These are phyloP conservation scores for Anastatus disparis DNA, from an alignment of 1,140 invertebrate species.

Conservation along the genomic window DNA sequence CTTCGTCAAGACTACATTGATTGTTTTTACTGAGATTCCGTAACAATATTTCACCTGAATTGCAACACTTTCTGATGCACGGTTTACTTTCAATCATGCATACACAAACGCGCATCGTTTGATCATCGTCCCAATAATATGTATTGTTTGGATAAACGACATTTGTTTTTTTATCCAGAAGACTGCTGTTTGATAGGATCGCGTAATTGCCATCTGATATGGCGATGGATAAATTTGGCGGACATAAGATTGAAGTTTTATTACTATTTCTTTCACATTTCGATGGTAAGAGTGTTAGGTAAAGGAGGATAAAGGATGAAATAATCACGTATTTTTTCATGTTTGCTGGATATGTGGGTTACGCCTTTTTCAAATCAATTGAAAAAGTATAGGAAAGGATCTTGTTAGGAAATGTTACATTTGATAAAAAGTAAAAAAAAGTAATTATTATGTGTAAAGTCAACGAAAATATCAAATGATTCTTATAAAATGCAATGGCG, in stretches of 20 bases:
- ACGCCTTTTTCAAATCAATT: too few relatives aligned
- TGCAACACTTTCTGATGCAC: constrained; percentile 64
- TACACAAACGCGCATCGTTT: constrained; percentile 47
- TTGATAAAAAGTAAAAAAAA: too few relatives aligned
- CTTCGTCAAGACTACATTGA: background rate
- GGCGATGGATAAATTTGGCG: constrained; percentile 31
- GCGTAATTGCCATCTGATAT: background rate
- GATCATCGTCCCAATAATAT: constrained; percentile 44
- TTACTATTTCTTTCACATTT: background rate
- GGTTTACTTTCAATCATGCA: constrained; percentile 41
- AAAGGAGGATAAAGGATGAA: too few relatives aligned
- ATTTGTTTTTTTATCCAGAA: constrained; percentile 42
- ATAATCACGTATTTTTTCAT: too few relatives aligned
- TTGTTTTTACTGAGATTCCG: too few relatives aligned
- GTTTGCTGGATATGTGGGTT: too few relatives aligned
- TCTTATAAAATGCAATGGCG: too few relatives aligned
- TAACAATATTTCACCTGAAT: constrained; percentile 52
- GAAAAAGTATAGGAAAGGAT: too few relatives aligned
- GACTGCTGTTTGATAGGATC: constrained; percentile 35
- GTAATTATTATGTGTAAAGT: too few relatives aligned
- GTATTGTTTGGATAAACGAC: constrained; percentile 39
- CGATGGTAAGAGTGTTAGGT: background rate
- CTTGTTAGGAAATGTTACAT: too few relatives aligned
- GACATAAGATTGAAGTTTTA: constrained; percentile 29
- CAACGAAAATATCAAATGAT: too few relatives aligned